A percentile compares a stretch with the other conserved stretches of the same genome.
Conservation (phyloP, 2,888 invertebrate genomes). For the Cyclophora albipunctata region DNA sequence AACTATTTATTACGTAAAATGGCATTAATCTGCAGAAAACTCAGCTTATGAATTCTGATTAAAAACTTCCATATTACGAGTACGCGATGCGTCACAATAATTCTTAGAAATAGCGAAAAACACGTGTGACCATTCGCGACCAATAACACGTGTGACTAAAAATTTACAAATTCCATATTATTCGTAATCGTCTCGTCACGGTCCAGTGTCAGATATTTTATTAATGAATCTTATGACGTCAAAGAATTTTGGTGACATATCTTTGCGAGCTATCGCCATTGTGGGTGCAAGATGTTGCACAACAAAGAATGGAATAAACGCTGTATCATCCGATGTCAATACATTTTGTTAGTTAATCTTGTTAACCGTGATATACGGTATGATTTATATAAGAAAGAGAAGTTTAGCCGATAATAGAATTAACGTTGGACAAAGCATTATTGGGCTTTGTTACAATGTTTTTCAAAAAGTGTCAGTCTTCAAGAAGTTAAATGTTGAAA, state of each 20-base stretch:
- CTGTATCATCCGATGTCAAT: conserved; percentile 57
- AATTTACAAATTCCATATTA: conserved; percentile 42
- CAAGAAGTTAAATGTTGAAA: too few species aligned
- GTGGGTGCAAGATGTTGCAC: conserved; percentile 65
- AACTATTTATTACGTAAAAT: too few species aligned
- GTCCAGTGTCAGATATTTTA: conserved; percentile 53
- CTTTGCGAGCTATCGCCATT: conserved; percentile 49
- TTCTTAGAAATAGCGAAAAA: conserved; percentile 18
- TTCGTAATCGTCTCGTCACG: conserved; percentile 41
- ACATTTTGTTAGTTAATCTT: conserved; percentile 58
- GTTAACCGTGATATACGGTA: conserved; percentile 36
- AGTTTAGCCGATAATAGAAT: too few species aligned
- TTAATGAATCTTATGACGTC: conserved; percentile 52
- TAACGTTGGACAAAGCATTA: too few species aligned
- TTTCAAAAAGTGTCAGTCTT: too few species aligned
- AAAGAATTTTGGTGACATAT: conserved; percentile 65
- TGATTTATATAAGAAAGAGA: conserved; percentile 18
- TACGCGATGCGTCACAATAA: conserved; percentile 5
- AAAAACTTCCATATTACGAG: too few species aligned
- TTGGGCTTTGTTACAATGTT: too few species aligned
- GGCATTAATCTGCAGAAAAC: too few species aligned
- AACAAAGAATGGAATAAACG: conserved; percentile 40
- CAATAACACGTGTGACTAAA: conserved; percentile 37
- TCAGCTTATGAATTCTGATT: too few species aligned
- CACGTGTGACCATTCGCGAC: neutral